Evolutionary conservation across 2,888 invertebrate genomes (phyloP).

Genomic region (Patella caerulea): DNA sequence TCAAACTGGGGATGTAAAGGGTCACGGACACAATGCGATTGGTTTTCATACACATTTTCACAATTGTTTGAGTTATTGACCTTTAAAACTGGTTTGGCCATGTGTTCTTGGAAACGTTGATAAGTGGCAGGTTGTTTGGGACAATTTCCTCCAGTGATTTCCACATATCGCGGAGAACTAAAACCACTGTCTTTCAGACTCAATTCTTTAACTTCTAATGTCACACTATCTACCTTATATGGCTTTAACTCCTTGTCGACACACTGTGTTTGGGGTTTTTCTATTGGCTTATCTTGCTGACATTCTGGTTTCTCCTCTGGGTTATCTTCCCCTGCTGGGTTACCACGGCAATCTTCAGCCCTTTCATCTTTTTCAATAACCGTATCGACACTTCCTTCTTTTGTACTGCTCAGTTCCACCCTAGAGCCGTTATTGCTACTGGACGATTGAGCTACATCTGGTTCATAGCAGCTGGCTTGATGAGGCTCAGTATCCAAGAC

Average conservation of each 20-base stretch:
- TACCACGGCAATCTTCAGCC: not conserved
- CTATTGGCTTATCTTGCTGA: not conserved
- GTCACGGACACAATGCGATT: conserved; percentile 4
- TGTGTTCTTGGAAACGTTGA: not conserved
- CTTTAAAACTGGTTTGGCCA: conserved; percentile 1
- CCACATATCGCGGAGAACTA: conserved; percentile 52
- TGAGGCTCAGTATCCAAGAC: conserved; percentile 26
- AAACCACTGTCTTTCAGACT: conserved; percentile 60
- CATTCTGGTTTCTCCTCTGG: conserved; percentile 45
- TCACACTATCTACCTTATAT: conserved; percentile 26
- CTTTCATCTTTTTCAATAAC: not conserved
- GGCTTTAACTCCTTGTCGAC: conserved; percentile 8
- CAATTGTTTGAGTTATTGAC: conserved; percentile 1
- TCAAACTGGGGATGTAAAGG: conserved; percentile 10
- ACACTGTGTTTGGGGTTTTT: not conserved
- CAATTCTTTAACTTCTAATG: conserved; percentile 39
- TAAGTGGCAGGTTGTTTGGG: conserved; percentile 11
- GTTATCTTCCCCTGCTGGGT: conserved; percentile 27
- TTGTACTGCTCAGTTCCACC: conserved; percentile 18
- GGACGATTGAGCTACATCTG: conserved; percentile 25
- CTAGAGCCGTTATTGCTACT: conserved; percentile 24
- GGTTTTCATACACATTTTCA: not conserved
- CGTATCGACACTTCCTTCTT: not conserved
- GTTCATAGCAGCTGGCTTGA: conserved; percentile 12
- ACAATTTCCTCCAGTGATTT: conserved; percentile 19